A percentile compares a stretch with the other conserved stretches of the same genome.
Evolutionary conservation across 2,797 vertebrate genomes (phyloP).

Genomic region (Xenops minutus): DNA sequence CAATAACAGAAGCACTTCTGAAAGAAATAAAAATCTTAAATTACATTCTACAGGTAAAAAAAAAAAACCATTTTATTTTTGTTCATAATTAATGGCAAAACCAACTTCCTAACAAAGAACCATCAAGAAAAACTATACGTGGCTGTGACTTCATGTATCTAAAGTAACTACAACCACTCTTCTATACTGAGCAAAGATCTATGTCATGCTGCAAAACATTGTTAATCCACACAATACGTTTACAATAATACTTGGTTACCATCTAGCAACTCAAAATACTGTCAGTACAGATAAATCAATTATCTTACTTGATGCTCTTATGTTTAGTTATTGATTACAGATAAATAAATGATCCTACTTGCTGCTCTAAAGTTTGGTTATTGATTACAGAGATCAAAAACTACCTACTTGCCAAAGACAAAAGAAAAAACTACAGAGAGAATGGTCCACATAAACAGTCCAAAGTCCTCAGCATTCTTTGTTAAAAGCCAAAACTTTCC

Average conservation of each 20-base stretch:
- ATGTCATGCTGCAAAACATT: not conserved
- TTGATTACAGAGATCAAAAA: not conserved
- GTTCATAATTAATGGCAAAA: not conserved
- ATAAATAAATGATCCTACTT: not conserved
- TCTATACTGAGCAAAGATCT: not conserved
- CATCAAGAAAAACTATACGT: not conserved
- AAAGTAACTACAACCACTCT: not conserved
- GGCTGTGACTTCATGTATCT: not conserved
- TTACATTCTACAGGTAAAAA: not conserved
- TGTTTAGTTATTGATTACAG: not conserved
- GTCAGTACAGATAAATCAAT: not conserved
- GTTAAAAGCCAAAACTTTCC: not conserved
- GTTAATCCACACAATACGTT: not conserved
- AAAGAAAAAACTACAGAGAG: not conserved
- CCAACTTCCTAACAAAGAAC: not conserved
- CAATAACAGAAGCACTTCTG: not conserved
- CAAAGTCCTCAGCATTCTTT: not conserved
- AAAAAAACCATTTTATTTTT: conserved; percentile 72
- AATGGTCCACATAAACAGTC: not conserved
- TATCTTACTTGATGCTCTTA: not conserved
- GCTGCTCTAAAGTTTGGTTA: not conserved
- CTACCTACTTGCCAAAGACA: not conserved
- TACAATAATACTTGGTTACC: not conserved
- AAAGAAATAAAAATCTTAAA: not conserved
- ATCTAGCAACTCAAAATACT: not conserved